Evolutionary conservation across 2,797 vertebrate species (phyloP).

Genomic region (Luscinia luscinia): DNA sequence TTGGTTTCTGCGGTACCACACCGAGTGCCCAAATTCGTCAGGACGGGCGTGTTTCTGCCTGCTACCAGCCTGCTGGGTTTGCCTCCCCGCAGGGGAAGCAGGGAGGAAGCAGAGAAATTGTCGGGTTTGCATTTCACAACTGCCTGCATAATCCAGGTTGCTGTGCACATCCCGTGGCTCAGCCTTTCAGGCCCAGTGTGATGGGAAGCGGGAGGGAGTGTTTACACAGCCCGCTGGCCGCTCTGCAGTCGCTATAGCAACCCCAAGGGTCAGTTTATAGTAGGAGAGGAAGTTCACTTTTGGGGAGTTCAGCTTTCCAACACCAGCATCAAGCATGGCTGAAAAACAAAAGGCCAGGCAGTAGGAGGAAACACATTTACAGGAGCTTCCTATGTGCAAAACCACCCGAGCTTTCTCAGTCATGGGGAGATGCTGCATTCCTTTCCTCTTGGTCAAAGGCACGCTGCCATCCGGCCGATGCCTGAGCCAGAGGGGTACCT

Average conservation of each 20-base stretch:
- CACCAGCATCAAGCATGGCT: slow-evolving; percentile 51
- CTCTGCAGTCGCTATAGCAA: slow-evolving; percentile 74
- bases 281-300: slow-evolving; percentile 76
- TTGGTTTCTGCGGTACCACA: slow-evolving; percentile 7
- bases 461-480: not conserved
- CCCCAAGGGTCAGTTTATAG: slow-evolving; percentile 76
- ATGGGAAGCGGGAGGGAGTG: slow-evolving; percentile 52
- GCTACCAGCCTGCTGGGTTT: slow-evolving; percentile 23
- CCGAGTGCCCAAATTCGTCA: not conserved
- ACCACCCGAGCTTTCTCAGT: not conserved
- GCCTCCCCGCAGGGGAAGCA: slow-evolving; percentile 14
- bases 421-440: not conserved
- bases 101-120: slow-evolving; percentile 1
- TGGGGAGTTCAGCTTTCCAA: slow-evolving; percentile 69
- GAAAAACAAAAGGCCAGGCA: slow-evolving; percentile 71
- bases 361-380: slow-evolving; percentile 73
- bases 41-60: slow-evolving; percentile 32
- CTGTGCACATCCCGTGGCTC: not conserved
- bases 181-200: not conserved
- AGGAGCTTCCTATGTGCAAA: slow-evolving; percentile 62
- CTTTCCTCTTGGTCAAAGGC: not conserved
- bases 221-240: slow-evolving; percentile 56
- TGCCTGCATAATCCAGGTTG: not conserved
- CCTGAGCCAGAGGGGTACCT: not conserved
- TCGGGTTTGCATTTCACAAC: slow-evolving; percentile 20